Evolutionary conservation across 2,113 vertebrate genomes (phyloP).

Genomic region (Plectropomus leopardus): DNA sequence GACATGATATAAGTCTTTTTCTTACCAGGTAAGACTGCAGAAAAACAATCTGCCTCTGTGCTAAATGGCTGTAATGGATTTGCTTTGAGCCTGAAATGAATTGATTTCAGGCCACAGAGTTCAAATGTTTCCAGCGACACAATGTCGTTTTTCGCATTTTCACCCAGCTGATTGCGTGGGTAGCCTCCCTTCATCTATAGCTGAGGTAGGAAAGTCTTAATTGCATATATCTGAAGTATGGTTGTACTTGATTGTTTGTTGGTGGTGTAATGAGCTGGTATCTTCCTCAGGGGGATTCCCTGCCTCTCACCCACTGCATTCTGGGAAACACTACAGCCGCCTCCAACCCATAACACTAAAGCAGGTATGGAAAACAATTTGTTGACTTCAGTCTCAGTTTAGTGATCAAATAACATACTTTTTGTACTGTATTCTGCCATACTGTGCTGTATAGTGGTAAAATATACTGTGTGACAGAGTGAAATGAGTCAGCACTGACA

Average conservation of each 20-base stretch:
- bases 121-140: not conserved
- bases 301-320: not conserved
- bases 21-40: not conserved
- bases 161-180: not conserved
- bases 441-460: not conserved
- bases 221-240: not conserved
- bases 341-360: not conserved
- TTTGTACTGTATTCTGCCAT: not conserved
- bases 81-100: not conserved
- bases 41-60: not conserved
- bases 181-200: not conserved
- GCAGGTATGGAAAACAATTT: not conserved
- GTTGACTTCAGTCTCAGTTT: not conserved
- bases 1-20: too few species aligned
- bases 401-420: not conserved
- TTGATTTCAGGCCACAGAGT: not conserved
- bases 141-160: not conserved
- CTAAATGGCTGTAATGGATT: not conserved
- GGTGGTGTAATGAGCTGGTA: slow-evolving; percentile 1
- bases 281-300: not conserved
- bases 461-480: not conserved
- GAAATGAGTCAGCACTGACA: not conserved
- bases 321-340: not conserved
- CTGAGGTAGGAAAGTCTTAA: not conserved
- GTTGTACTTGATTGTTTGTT: not conserved